phyloP scores from a whole-genome alignment of 2,113 vertebrate species.

The Laticauda laticaudata region DNA sequence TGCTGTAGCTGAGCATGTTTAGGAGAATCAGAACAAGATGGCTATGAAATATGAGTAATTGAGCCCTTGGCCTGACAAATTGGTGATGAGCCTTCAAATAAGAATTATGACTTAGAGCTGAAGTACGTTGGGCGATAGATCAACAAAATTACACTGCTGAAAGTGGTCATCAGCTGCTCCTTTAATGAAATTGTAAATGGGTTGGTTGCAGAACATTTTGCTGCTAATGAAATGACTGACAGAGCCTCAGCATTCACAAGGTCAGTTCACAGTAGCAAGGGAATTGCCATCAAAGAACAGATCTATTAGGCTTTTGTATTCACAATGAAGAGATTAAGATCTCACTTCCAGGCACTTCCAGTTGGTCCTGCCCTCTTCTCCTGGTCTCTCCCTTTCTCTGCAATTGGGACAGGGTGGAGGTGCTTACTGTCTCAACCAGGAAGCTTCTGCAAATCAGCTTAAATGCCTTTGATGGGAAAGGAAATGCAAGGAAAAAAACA shows the following conservation, averaged over 20 bases:
- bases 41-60: background rate
- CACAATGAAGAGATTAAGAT: slow-evolving; percentile 38
- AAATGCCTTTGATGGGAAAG: slow-evolving; percentile 20
- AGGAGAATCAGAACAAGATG: background rate
- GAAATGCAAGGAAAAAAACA: background rate
- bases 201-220: slow-evolving; percentile 12
- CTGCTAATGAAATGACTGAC: background rate
- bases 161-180: background rate
- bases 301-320: slow-evolving; percentile 2
- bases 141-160: background rate
- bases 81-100: background rate
- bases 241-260: background rate
- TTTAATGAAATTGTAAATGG: background rate
- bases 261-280: background rate
- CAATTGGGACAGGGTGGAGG: background rate
- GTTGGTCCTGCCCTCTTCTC: background rate
- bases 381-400: background rate
- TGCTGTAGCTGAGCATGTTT: background rate
- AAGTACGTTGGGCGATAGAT: background rate
- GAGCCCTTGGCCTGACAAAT: background rate
- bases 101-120: background rate
- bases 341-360: slow-evolving; percentile 36
- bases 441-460: slow-evolving; percentile 44
- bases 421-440: background rate
- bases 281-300: slow-evolving; percentile 3